phyloP scores from a whole-genome alignment of 2,888 invertebrate genomes.

The Melieria crassipennis region DNA sequence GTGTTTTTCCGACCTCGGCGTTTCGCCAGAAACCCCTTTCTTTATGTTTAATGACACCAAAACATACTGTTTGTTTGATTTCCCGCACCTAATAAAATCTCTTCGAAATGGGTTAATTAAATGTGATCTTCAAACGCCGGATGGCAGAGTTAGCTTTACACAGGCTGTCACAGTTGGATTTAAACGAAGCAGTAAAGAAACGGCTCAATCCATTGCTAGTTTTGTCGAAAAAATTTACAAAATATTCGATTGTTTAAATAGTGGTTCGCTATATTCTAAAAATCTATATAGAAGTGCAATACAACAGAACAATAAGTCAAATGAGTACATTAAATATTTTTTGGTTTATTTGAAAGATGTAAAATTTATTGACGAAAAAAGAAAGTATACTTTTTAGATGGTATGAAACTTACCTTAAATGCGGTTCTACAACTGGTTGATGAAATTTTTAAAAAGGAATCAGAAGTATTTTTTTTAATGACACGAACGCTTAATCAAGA shows the following conservation, averaged over 20 bases:
- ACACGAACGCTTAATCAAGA: too few species aligned
- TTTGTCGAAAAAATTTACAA: slow-evolving; percentile 22
- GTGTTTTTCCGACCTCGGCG: slow-evolving; percentile 13
- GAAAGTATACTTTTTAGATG: slow-evolving; percentile 18
- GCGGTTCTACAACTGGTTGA: too few species aligned
- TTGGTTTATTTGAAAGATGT: slow-evolving; percentile 15
- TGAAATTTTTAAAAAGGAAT: too few species aligned
- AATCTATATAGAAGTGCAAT: slow-evolving; percentile 14
- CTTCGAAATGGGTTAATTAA: slow-evolving; percentile 25
- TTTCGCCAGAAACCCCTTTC: neutral
- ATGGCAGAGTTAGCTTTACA: slow-evolving; percentile 25
- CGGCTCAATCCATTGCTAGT: slow-evolving; percentile 13
- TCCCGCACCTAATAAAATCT: slow-evolving; percentile 34
- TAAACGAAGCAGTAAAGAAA: slow-evolving; percentile 9
- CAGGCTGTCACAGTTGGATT: slow-evolving; percentile 10
- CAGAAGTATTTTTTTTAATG: too few species aligned
- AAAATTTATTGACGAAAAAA: slow-evolving; percentile 15
- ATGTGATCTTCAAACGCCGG: slow-evolving; percentile 24
- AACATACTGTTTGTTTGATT: slow-evolving; percentile 19
- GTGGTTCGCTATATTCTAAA: slow-evolving; percentile 12
- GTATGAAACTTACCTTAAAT: too few species aligned
- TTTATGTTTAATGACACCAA: neutral
- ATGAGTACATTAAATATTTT: slow-evolving; percentile 17
- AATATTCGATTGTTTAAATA: slow-evolving; percentile 26
- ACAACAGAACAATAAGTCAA: slow-evolving; percentile 3